phyloP scores from a whole-genome alignment of 2,797 vertebrate genomes.

The Gymnopithys bicolor region DNA sequence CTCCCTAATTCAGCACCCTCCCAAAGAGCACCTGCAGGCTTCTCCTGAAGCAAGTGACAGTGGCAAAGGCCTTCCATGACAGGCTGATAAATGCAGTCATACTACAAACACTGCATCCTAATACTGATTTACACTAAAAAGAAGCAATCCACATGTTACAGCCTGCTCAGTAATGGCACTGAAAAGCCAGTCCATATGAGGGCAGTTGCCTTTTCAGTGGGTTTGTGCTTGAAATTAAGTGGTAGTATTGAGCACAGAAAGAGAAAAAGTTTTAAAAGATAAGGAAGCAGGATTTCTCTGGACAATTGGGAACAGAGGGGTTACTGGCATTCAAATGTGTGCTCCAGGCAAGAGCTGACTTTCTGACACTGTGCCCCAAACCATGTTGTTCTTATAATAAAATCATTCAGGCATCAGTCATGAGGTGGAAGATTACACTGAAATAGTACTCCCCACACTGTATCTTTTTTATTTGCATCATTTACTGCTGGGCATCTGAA shows the following conservation, averaged over 20 bases:
- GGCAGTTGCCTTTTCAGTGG: background rate
- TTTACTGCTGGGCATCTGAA: slow-evolving; percentile 58
- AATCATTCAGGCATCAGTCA: slow-evolving; percentile 54
- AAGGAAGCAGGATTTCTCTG: background rate
- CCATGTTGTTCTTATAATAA: slow-evolving; percentile 64
- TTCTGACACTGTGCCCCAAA: slow-evolving; percentile 55
- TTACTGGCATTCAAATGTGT: background rate
- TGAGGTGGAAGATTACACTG: slow-evolving; percentile 47
- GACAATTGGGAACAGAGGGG: background rate
- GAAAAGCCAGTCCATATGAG: background rate
- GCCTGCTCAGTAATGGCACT: background rate
- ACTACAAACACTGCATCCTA: background rate
- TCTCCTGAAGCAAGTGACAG: background rate
- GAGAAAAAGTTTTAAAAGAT: background rate
- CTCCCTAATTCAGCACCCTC: background rate
- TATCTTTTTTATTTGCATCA: slow-evolving; percentile 55
- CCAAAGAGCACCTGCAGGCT: background rate
- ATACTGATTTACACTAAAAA: background rate
- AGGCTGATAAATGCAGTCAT: background rate
- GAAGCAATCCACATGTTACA: background rate
- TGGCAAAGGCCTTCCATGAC: background rate
- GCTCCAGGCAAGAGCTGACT: slow-evolving; percentile 54
- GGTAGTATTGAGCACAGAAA: background rate
- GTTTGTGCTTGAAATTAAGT: background rate
- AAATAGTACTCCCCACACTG: slow-evolving; percentile 42